Base-by-base conservation (phyloP, 2,888 invertebrate species). In the Lepidonotus clava region DNA sequence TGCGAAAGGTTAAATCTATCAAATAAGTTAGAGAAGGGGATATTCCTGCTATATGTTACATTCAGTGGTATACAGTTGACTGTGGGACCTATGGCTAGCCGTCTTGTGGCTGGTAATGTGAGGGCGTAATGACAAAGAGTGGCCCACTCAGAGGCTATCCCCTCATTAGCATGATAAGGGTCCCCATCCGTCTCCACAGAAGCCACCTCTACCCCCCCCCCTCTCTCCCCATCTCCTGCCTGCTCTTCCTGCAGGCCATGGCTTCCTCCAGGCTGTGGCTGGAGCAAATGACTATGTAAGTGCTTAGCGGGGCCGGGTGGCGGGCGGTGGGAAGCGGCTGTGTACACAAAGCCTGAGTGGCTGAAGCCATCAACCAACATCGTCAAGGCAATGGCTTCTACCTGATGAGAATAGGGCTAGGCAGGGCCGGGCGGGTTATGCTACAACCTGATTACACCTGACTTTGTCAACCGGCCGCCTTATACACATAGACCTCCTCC, bases 111-210 rank as follows among this genome's bases (percentile, higher is more conserved):
- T n/a, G n/a, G n/a, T n/a, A n/a, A n/a, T n/a, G n/a, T n/a, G n/a
- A n/a, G n/a, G n/a, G n/a, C n/a, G n/a, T n/a, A n/a, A n/a, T 71
- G 71, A 71, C 71, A 71, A 71, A 38, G 71, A 71, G 71, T 71
- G 71, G 71, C 36, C 71, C 71, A 71, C 71, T 71, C 38, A 71
- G 38, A 4, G 36, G 38, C 18, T 18, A 38, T 2, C 34, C 71
- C 0, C 71, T 38, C 71, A 71, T 71, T 71, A 71, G 71, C 71
- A 71, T 71, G 36, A 71, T 71, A 71, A 71, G 36, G 34, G 38
- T 21, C 14, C 71, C 71, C 71, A 71, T 71, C 71, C 36, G 71
- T 71, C 38, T 71, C 36, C 11, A 11, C 28, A 1, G 36, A 34
- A 34, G 2, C 21, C 4, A 18, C 61, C 56, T 66, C 6, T 1